Evolutionary conservation across 2,113 vertebrate genomes (phyloP), one percentile per base, ranked within the genome.

Genomic region (Clarias gariepinus): DNA sequence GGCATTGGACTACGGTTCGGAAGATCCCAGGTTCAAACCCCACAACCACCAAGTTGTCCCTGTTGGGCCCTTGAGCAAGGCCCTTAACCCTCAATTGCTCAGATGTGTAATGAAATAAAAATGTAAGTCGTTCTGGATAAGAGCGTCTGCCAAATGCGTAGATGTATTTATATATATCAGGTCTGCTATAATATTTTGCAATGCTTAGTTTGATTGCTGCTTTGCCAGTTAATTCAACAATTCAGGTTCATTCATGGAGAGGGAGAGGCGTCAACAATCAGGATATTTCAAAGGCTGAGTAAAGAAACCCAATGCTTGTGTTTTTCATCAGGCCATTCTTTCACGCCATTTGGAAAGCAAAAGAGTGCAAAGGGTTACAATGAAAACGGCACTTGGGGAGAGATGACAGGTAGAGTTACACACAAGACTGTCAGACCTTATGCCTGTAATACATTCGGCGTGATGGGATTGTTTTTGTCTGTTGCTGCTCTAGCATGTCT

Each of bases 341-440:
- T 89, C 86, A 87, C 87, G 85, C 87, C 89, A 88, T 86, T 84
- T 81, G 87, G 82, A 79, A 63, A 83, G 85, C n/a, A 61, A 53
- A 73, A 86, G 81, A 76, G 76, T 85, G 82, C 81, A 81, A 89
- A 87, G 90, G 85, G 87, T 91, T 90, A 85, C 84, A 89, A 86
- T 87, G 86, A 83, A 88, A 79, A 73, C 33, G 79, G 60, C 25
- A 66, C 81, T 87, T 77, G 57, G 82, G 89, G 79, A 90, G 82
- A 81, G 63, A 86, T 76, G 81, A 74, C 88, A 88, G 90, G 77
- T 90, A 91, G 69, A 71, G 61, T 92, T 91, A 91, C 90, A 90
- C 33, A 23, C 61, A 84, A 80, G 78, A 82, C 81, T 81, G 71
- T 76, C 60, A 73, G 81, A 86, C 84, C 87, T 83, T 79, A 73